These are phyloP conservation scores for Siphlonurus alternatus DNA, from an alignment of 2,888 invertebrate species.

Conservation along the genomic window DNA sequence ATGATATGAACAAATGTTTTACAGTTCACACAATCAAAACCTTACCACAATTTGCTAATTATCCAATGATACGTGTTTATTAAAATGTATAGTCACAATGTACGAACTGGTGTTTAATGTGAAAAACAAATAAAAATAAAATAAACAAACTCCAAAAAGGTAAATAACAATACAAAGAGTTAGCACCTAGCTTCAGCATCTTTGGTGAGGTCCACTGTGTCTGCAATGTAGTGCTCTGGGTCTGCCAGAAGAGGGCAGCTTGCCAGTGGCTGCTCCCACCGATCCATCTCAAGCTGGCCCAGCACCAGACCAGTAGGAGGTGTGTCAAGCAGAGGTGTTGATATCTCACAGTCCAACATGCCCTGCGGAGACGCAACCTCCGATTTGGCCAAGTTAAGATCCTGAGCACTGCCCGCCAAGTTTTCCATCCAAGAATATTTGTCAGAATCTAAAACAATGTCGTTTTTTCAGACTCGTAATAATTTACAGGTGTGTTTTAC, in stretches of 20 bases:
- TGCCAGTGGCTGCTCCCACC: constrained; percentile 34
- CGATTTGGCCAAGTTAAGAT: not conserved
- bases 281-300: constrained; percentile 38
- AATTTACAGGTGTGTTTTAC: too few relatives aligned
- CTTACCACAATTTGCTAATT: too few relatives aligned
- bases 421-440: constrained; percentile 49
- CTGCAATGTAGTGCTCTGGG: constrained; percentile 68
- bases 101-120: too few relatives aligned
- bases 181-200: constrained; percentile 63
- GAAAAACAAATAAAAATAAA: too few relatives aligned
- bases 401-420: constrained; percentile 38
- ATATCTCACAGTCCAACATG: too few relatives aligned
- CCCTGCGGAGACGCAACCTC: not conserved
- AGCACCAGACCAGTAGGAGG: constrained; percentile 19
- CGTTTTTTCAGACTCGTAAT: not conserved
- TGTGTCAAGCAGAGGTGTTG: too few relatives aligned
- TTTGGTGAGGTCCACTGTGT: constrained; percentile 74
- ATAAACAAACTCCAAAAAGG: not conserved
- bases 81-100: too few relatives aligned
- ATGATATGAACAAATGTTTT: too few relatives aligned
- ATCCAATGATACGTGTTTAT: too few relatives aligned
- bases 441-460: constrained; percentile 27
- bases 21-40: too few relatives aligned
- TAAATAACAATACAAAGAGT: not conserved
- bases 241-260: constrained; percentile 61